Evolutionary conservation across 2,113 vertebrate species (phyloP), one percentile per base, ranked within the genome.

Genomic region (Seriola quinqueradiata): DNA sequence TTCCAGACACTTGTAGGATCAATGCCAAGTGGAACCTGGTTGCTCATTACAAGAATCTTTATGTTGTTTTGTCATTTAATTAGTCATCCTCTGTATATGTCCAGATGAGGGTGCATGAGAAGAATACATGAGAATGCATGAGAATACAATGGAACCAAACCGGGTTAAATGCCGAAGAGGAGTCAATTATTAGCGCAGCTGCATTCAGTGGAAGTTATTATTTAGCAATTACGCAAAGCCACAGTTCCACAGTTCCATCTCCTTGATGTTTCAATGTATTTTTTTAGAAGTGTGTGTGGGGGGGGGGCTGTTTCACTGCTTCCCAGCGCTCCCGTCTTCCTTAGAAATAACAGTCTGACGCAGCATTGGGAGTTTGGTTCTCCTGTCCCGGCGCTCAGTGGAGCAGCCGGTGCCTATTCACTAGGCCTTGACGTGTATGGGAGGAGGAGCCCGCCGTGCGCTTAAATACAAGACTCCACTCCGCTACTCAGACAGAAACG

Each of bases 401-500:
- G 61, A 21, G 73, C 73, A 7, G 23, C 7, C 19, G n/a, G 79
- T n/a, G 3, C 12, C 70, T 9, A 21, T 58, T 72, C 21, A 1
- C 28, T 9, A 23, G 9, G 38, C 54, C 1, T 80, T 95, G 94
- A 95, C 94, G 95, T 52, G 36, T 0, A 0, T 7, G 2, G 65
- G 74, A 44, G 92, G 92, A 75, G 89, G 84, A 71, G 58, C 17
- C 70, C n/a, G 3, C 17, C 3, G 23, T 0, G 38, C 8, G 38
- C 46, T 79, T 93, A 92, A 87, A 90, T 91, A 81, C 71, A 46
- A 23, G 3, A 23, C 28, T 77, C 19, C 66, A 16, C 16, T 17
- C 78, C 25, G 28, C 21, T 19, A 0, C 4, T 7, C 46, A 67
- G 69, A 72, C 82, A 89, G 70, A 86, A 74, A 69, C 32, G 9